Evolutionary conservation across 1,140 invertebrate species (phyloP).

Genomic region (Listronotus oregonensis): DNA sequence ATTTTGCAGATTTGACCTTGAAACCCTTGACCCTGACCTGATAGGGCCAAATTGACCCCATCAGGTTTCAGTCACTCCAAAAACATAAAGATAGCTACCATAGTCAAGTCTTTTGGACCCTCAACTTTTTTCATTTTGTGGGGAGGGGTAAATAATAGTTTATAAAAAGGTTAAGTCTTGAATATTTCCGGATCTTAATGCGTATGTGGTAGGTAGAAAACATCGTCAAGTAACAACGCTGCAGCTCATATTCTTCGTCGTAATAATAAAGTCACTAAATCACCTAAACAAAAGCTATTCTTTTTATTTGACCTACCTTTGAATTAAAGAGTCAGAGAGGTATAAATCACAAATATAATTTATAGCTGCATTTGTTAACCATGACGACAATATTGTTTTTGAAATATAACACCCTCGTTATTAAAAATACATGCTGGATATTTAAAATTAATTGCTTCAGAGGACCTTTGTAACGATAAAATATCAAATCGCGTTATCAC

Average conservation of each 20-base stretch:
- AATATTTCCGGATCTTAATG: too few species aligned
- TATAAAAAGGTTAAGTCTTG: too few species aligned
- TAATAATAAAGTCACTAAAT: conserved; percentile 8
- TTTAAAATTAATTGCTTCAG: conserved; percentile 29
- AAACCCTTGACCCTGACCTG: too few species aligned
- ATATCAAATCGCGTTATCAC: conserved; percentile 29
- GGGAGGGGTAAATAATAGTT: too few species aligned
- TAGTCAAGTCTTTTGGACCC: too few species aligned
- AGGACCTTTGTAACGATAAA: conserved; percentile 23
- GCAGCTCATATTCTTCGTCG: background rate
- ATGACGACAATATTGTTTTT: conserved; percentile 13
- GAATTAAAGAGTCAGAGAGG: conserved; percentile 6
- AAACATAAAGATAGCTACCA: too few species aligned
- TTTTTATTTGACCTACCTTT: background rate
- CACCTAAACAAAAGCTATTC: conserved; percentile 1
- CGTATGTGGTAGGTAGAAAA: too few species aligned
- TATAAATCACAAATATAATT: conserved; percentile 15
- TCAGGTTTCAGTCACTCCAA: too few species aligned
- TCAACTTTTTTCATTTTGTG: too few species aligned
- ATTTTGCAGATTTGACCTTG: too few species aligned
- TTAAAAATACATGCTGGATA: conserved; percentile 25
- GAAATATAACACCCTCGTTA: conserved; percentile 23
- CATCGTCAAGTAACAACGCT: too few species aligned
- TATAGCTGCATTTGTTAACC: conserved; percentile 11
- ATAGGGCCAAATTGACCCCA: too few species aligned